phyloP scores from a whole-genome alignment of 2,888 invertebrate species.

The Dorcus hopei region DNA sequence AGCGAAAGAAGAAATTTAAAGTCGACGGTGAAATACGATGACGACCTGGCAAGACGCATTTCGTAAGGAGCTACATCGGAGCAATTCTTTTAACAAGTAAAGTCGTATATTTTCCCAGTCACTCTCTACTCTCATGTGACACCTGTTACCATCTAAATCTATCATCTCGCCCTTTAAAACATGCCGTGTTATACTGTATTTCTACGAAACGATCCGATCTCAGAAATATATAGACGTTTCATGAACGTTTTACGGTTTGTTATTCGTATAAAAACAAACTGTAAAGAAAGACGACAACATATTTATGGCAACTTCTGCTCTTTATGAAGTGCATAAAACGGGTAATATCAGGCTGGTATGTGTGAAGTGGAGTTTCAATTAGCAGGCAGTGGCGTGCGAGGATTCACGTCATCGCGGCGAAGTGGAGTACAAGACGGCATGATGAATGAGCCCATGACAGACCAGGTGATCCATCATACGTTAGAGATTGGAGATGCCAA shows the following conservation, averaged over 20 bases:
- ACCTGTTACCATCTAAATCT: conserved; percentile 37
- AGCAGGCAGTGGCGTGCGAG: conserved; percentile 32
- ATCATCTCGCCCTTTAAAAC: conserved; percentile 30
- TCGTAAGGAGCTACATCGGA: too few species aligned
- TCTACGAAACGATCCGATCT: conserved; percentile 25
- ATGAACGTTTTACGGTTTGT: conserved; percentile 38
- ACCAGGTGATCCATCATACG: conserved; percentile 50
- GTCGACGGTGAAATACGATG: too few species aligned
- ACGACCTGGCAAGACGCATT: too few species aligned
- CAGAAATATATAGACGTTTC: conserved; percentile 18
- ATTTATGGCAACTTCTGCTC: conserved; percentile 25
- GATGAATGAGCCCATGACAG: conserved; percentile 50
- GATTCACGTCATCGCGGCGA: conserved; percentile 9
- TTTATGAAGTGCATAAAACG: conserved; percentile 27
- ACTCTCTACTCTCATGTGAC: conserved; percentile 22
- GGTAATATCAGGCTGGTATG: conserved; percentile 26
- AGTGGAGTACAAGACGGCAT: conserved; percentile 28
- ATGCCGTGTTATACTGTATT: conserved; percentile 22
- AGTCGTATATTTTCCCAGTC: conserved; percentile 10
- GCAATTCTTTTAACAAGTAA: too few species aligned
- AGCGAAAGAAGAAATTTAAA: too few species aligned
- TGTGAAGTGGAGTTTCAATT: conserved; percentile 29
- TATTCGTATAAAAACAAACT: conserved; percentile 36
- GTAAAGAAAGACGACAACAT: conserved; percentile 27
- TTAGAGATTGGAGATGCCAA: conserved; percentile 49